These are phyloP conservation scores for Semnornis frantzii DNA, from an alignment of 2,113 vertebrate species.

Conservation along the genomic window DNA sequence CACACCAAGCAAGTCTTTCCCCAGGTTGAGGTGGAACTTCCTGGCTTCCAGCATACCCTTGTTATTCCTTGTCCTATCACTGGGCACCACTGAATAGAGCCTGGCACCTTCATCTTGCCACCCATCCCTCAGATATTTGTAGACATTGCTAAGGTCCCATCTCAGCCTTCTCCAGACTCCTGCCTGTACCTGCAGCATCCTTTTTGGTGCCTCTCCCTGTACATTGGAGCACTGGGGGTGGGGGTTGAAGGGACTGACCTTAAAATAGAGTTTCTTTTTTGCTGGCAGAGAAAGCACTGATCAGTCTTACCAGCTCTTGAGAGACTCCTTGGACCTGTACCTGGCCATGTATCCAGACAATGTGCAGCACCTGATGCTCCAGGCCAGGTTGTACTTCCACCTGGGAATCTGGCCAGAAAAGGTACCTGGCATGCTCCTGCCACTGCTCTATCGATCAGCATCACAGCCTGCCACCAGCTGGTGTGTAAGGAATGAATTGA, in stretches of 20 bases:
- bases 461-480: conserved; percentile 10
- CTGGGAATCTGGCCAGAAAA: conserved; percentile 99
- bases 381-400: conserved; percentile 96
- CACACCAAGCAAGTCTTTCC: too few species aligned
- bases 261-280: not conserved
- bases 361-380: conserved; percentile 94
- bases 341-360: conserved; percentile 98
- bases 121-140: too few species aligned
- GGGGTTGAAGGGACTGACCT: not conserved
- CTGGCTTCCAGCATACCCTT: too few species aligned
- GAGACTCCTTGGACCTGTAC: conserved; percentile 96
- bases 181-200: not conserved
- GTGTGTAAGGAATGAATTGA: not conserved
- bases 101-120: too few species aligned
- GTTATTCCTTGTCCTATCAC: too few species aligned
- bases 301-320: conserved; percentile 94
- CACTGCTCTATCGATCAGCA: conserved; percentile 3
- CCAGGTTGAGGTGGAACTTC: too few species aligned
- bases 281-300: conserved; percentile 90
- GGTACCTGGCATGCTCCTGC: conserved; percentile 73
- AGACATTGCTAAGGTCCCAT: too few species aligned
- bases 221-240: not conserved
- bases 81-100: too few species aligned
- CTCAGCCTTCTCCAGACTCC: too few species aligned
- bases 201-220: not conserved